Percentiles rank a stretch among this genome's conserved stretches.
Conservation (phyloP, 2,797 vertebrate genomes). For the Distichodus sexfasciatus region DNA sequence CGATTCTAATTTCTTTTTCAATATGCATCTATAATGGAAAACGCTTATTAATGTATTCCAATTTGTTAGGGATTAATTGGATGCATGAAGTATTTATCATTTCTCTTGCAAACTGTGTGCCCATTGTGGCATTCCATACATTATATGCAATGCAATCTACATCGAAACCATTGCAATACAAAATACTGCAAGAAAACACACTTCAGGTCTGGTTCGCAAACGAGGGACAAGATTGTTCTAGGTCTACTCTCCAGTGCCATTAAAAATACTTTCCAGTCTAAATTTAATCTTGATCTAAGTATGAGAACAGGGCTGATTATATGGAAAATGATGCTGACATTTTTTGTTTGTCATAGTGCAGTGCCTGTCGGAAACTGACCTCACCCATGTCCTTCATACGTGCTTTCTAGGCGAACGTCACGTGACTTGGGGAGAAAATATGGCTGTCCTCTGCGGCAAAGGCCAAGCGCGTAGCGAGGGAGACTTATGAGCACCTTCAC, state of each 20-base stretch:
- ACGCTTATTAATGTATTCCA: not conserved
- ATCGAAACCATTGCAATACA: too few relatives aligned
- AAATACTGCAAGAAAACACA: too few relatives aligned
- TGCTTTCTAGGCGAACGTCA: constrained; percentile 21
- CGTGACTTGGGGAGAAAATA: constrained; percentile 48
- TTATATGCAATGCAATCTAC: not conserved
- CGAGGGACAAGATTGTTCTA: too few relatives aligned
- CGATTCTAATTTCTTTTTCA: constrained; percentile 3
- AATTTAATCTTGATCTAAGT: too few relatives aligned
- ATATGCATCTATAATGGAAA: not conserved
- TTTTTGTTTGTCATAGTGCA: not conserved
- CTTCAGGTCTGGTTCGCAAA: too few relatives aligned
- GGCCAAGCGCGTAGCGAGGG: constrained; percentile 19
- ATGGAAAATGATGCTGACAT: constrained; percentile 6
- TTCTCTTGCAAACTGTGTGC: constrained; percentile 5
- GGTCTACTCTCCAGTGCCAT: too few relatives aligned
- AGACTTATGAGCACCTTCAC: constrained; percentile 46
- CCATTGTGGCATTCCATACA: not conserved
- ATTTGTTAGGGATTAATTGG: not conserved
- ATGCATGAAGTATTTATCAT: not conserved
- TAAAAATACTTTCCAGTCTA: too few relatives aligned
- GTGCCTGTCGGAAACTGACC: constrained; percentile 17
- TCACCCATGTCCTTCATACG: constrained; percentile 42
- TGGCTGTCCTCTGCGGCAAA: constrained; percentile 39
- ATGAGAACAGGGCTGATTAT: not conserved